Percentiles rank a stretch among this genome's conserved stretches.
Evolutionary conservation across 2,797 vertebrate genomes (phyloP).

Genomic region (Ptychadena robeensis): DNA sequence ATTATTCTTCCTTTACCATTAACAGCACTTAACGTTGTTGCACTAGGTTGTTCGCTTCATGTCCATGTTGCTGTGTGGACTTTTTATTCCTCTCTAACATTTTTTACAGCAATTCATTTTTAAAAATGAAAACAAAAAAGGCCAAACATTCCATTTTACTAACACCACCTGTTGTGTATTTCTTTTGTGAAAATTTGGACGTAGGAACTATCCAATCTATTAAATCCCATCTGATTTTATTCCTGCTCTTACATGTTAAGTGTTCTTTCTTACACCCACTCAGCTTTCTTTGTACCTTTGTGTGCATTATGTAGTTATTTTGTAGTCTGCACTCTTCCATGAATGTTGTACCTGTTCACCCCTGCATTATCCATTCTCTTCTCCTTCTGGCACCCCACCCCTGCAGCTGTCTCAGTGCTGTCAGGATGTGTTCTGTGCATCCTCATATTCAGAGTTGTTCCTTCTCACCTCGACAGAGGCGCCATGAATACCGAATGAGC

Average conservation of each 20-base stretch:
- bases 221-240: background rate
- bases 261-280: conserved; percentile 39
- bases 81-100: no score
- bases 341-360: conserved; percentile 27
- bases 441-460: conserved; percentile 56
- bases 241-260: background rate
- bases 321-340: background rate
- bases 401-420: conserved; percentile 45
- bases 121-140: no score
- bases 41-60: no score
- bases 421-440: conserved; percentile 61
- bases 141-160: no score
- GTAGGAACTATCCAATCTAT: background rate
- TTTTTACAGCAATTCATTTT: no score
- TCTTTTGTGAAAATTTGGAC: background rate
- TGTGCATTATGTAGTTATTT: background rate
- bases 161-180: conserved; percentile 1
- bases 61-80: no score
- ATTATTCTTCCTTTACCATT: no score
- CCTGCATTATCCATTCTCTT: background rate
- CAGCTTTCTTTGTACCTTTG: conserved; percentile 29
- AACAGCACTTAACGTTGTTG: no score
- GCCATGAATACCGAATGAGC: conserved; percentile 60
- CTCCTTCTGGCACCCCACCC: conserved; percentile 1
- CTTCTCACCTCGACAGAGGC: conserved; percentile 59